Conservation (phyloP, 2,888 invertebrate genomes). For the Dolichomitus sp. region DNA sequence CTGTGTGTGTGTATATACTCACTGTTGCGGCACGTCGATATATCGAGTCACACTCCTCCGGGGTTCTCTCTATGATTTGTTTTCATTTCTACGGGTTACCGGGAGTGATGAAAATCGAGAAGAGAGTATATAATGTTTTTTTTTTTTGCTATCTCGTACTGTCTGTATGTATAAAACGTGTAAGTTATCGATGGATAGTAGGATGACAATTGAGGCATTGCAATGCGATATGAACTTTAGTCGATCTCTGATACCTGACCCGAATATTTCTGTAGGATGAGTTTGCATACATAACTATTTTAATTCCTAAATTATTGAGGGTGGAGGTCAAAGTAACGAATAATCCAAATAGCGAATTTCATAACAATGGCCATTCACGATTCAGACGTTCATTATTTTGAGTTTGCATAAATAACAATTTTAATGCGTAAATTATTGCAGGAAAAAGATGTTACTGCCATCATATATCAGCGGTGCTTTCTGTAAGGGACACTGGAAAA, state of each 20-base stretch:
- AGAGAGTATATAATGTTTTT: not conserved
- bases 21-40: constrained; percentile 60
- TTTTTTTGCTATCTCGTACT: not conserved
- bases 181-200: not conserved
- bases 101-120: constrained; percentile 20
- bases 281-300: not conserved
- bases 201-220: not conserved
- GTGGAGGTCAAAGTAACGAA: too few species aligned
- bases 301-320: not conserved
- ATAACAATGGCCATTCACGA: too few species aligned
- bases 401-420: not conserved
- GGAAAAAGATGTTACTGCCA: not conserved
- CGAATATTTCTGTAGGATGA: not conserved
- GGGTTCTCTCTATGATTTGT: constrained; percentile 73
- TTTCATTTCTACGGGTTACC: constrained; percentile 69
- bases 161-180: not conserved
- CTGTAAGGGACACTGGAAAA: not conserved
- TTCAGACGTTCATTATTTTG: too few species aligned
- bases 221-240: not conserved
- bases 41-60: constrained; percentile 66
- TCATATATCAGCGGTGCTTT: not conserved
- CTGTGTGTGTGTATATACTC: constrained; percentile 1
- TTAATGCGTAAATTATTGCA: not conserved
- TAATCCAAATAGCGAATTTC: too few species aligned
- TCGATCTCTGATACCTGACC: not conserved